Base-by-base conservation (phyloP, 2,113 vertebrate species). In the Nycticebus coucang region DNA sequence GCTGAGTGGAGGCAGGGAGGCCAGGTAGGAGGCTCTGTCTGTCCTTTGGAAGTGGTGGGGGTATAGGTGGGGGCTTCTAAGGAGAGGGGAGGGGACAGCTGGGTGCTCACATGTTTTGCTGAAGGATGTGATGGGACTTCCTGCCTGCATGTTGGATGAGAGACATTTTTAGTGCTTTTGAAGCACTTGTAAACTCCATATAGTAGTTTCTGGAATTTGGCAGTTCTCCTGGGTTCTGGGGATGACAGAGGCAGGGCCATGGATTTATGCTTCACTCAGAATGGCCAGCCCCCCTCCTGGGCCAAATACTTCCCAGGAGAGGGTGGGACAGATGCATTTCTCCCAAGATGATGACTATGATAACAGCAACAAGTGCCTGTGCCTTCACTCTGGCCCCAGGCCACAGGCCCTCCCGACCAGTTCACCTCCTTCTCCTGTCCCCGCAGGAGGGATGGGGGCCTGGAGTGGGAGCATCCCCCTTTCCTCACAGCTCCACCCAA, bases 51-150 rank as follows among this genome's bases (percentile, higher is more conserved):
- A 17, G 1, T 0, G 22, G 17, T 45, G 55, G 28, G 41, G 28
- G 55, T 41, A 41, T 41, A 5, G 41, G 41, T 10, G 4, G 41
- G 64, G 53, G 35, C 0, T 50, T 26, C 1, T 22, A 18, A 11
- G 41, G 57, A 13, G 22, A 4, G 41, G 4, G 22, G 35, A 37
- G 22, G 53, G 55, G 55, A 55, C 55, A 60, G 57, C 17, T 2
- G 41, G 69, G 41, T 3, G 4, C 10, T 0, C 3, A 7, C 0
- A 4, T 3, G 37, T 45, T 62, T 91, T 19, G 11, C 33, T n/a
- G 6, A 35, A 4, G 78, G 9, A 19, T 28, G 71, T 7, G 4
- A 13, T 13, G 2, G 13, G 57, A 24, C 57, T 64, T 8, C 6
- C 55, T 7, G n/a, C 82, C 14, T 14, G 74, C 45, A 50, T 50